phyloP scores from a whole-genome alignment of 2,797 vertebrate genomes.

The Rhynchonycteris naso region DNA sequence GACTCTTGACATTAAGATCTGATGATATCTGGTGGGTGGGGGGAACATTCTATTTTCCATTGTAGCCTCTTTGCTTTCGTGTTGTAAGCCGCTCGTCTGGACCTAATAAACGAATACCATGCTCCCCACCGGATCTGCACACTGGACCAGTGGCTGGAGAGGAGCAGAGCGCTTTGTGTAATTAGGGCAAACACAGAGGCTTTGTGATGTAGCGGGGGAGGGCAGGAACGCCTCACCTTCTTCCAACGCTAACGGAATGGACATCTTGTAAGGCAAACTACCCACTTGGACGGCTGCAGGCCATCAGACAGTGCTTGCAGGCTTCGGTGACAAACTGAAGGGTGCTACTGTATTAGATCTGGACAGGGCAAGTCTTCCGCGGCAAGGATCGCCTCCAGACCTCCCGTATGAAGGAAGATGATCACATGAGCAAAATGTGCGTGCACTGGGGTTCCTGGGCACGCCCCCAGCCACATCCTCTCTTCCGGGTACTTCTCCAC shows the following conservation, averaged over 20 bases:
- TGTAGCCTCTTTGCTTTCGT: not conserved
- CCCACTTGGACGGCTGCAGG: not conserved
- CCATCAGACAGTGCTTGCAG: not conserved
- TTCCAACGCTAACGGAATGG: constrained; percentile 1
- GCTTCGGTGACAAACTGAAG: not conserved
- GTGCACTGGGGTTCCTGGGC: not conserved
- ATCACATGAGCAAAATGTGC: not conserved
- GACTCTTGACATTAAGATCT: not conserved
- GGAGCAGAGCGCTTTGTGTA: not conserved
- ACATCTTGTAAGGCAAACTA: not conserved
- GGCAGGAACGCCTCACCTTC: not conserved
- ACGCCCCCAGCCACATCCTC: constrained; percentile 59
- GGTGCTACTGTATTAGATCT: not conserved
- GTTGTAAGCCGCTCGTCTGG: not conserved
- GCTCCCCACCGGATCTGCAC: not conserved
- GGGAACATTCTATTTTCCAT: not conserved
- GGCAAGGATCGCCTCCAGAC: not conserved
- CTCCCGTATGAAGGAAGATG: not conserved
- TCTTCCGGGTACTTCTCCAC: constrained; percentile 41
- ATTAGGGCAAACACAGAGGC: constrained; percentile 29
- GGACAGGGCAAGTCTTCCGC: not conserved
- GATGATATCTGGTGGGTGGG: no score
- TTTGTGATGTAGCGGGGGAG: not conserved
- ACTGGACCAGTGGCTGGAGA: not conserved
- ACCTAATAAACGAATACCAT: not conserved